Percentiles rank a stretch among this genome's conserved stretches.
Conservation (phyloP, 2,113 vertebrate genomes). For the Brachirus orientalis region DNA sequence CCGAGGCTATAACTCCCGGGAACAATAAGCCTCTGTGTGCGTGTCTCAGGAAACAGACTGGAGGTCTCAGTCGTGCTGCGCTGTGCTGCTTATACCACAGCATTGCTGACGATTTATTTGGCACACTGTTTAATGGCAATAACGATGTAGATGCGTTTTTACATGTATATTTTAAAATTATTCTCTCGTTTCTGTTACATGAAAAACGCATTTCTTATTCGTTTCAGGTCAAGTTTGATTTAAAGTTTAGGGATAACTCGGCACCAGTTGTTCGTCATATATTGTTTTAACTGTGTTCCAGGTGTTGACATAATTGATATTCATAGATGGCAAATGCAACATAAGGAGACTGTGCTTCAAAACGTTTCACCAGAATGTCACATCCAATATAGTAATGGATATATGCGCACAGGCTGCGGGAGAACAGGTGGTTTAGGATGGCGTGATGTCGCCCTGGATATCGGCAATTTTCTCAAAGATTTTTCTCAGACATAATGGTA, state of each 20-base stretch:
- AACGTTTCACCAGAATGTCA: background rate
- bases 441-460: conserved; percentile 38
- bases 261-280: background rate
- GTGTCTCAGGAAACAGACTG: conserved; percentile 48
- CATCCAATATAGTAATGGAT: background rate
- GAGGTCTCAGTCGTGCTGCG: conserved; percentile 35
- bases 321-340: background rate
- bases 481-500: conserved; percentile 25
- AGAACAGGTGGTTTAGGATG: conserved; percentile 83
- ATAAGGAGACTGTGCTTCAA: background rate
- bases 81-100: conserved; percentile 36
- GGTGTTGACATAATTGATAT: background rate
- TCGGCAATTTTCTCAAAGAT: conserved; percentile 28
- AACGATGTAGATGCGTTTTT: background rate
- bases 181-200: too few relatives aligned
- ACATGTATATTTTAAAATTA: too few relatives aligned
- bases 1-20: conserved; percentile 1
- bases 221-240: conserved; percentile 50
- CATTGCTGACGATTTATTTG: conserved; percentile 22
- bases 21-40: conserved; percentile 47
- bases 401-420: background rate
- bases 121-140: conserved; percentile 14
- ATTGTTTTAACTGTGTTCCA: background rate
- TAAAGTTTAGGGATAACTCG: conserved; percentile 15
- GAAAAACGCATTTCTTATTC: background rate